These are phyloP conservation scores for Eristalis pertinax DNA, from an alignment of 2,888 invertebrate species.

Conservation along the genomic window DNA sequence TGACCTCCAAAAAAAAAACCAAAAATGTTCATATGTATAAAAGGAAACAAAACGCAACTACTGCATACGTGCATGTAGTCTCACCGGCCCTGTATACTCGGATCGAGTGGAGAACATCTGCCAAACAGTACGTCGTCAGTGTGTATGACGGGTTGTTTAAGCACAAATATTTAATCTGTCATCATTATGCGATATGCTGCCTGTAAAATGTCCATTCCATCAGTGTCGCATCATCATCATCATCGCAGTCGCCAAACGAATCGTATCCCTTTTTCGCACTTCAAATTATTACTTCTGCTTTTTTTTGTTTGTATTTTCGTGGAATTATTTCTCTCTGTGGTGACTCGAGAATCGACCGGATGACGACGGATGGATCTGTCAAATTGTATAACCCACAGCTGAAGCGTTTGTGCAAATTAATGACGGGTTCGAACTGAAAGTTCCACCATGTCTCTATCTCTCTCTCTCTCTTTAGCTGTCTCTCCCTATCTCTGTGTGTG, in stretches of 20 bases:
- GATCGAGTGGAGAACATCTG: not conserved
- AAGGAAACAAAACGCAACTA: not conserved
- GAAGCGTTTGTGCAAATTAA: not conserved
- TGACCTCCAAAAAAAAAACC: not conserved
- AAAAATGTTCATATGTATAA: not conserved
- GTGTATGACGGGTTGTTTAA: not conserved
- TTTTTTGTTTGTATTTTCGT: not conserved
- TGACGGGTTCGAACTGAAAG: not conserved
- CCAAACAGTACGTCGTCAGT: not conserved
- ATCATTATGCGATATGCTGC: not conserved
- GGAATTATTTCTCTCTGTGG: not conserved
- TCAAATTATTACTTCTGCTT: not conserved
- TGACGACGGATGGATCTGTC: not conserved
- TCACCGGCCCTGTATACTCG: not conserved
- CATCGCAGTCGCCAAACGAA: not conserved
- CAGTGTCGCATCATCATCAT: constrained; percentile 51
- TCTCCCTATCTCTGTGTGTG: too few species aligned
- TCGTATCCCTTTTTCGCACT: constrained; percentile 36
- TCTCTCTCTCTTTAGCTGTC: too few species aligned
- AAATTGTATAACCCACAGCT: not conserved
- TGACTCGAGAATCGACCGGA: not conserved
- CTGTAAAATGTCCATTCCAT: constrained; percentile 27
- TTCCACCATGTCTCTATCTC: not conserved
- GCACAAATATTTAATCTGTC: not conserved
- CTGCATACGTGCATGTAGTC: not conserved